Evolutionary conservation across 1,140 invertebrate genomes (phyloP).

Genomic region (Idris sp.): DNA sequence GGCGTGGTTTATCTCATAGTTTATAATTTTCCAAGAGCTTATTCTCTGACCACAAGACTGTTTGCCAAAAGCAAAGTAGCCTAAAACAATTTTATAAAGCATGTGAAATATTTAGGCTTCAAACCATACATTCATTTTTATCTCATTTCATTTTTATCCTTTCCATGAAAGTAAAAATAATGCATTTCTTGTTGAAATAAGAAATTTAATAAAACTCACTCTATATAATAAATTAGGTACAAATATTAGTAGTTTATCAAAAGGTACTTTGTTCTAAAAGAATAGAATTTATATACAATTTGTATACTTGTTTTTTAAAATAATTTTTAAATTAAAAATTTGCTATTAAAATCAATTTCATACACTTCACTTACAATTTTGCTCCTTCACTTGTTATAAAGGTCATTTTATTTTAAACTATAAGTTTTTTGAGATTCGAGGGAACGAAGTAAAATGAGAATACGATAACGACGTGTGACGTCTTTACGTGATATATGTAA

Average conservation of each 20-base stretch:
- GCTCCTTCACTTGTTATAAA: conserved; percentile 19
- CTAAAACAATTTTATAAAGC: conserved; percentile 61
- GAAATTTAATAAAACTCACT: too few species aligned
- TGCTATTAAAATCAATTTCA: too few species aligned
- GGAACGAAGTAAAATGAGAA: conserved; percentile 21
- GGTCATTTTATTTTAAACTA: conserved; percentile 12
- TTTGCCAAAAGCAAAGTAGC: conserved; percentile 71
- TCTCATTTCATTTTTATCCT: conserved; percentile 22
- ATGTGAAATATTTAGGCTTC: too few species aligned
- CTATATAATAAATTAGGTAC: too few species aligned
- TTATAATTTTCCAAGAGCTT: conserved; percentile 82
- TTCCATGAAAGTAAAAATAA: conserved; percentile 7
- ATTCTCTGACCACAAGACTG: conserved; percentile 69
- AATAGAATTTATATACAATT: too few species aligned
- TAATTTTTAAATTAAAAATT: not conserved
- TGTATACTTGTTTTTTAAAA: not conserved
- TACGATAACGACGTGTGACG: conserved; percentile 26
- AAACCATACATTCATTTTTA: conserved; percentile 6
- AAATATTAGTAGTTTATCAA: too few species aligned
- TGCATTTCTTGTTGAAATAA: too few species aligned
- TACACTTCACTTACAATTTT: conserved; percentile 1
- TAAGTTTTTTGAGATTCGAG: conserved; percentile 14
- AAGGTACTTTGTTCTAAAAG: not conserved
- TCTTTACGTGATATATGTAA: conserved; percentile 46
- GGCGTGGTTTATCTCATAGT: conserved; percentile 89